Percentiles rank a stretch among this genome's conserved stretches.
These are phyloP conservation scores for Epizoanthus ramosus DNA, from an alignment of 92 coral and sea anemone genomes.

Conservation along the genomic window DNA sequence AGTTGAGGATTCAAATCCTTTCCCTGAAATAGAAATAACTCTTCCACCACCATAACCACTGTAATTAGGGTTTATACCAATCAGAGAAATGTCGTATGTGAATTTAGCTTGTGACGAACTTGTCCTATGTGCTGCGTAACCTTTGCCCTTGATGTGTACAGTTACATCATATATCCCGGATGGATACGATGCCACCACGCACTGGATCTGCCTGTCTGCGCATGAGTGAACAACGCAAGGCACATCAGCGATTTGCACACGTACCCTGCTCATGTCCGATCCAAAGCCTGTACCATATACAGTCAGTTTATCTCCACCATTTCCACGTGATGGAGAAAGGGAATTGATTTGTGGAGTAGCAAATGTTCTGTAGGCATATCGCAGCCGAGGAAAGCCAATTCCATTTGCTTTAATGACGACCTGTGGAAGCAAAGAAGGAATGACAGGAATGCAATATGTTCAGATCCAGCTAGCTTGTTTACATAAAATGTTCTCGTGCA, in stretches of 20 bases:
- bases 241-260: slow-evolving; percentile 65
- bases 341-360: slow-evolving; percentile 71
- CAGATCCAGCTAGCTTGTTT: not conserved
- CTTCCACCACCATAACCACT: slow-evolving; percentile 89
- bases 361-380: slow-evolving; percentile 66
- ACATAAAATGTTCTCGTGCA: not conserved
- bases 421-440: slow-evolving; percentile 23
- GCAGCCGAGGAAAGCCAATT: slow-evolving; percentile 63
- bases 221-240: slow-evolving; percentile 58
- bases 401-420: slow-evolving; percentile 57
- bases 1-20: slow-evolving; percentile 63
- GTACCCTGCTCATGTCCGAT: slow-evolving; percentile 48
- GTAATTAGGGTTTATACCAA: slow-evolving; percentile 49
- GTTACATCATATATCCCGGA: slow-evolving; percentile 67
- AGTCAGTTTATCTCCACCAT: slow-evolving; percentile 58
- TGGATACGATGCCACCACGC: slow-evolving; percentile 52
- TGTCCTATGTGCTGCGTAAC: slow-evolving; percentile 61
- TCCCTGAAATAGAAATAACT: slow-evolving; percentile 64
- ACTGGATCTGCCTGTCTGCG: slow-evolving; percentile 47
- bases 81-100: slow-evolving; percentile 63
- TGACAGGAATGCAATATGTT: not conserved
- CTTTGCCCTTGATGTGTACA: slow-evolving; percentile 75
- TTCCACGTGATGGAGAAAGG: slow-evolving; percentile 70
- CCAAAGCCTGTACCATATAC: slow-evolving; percentile 78
- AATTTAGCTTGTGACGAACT: slow-evolving; percentile 43